Evolutionary conservation across 1,140 invertebrate genomes (phyloP), one percentile per base, ranked within the genome.

Genomic region (Calephelis nemesis): DNA sequence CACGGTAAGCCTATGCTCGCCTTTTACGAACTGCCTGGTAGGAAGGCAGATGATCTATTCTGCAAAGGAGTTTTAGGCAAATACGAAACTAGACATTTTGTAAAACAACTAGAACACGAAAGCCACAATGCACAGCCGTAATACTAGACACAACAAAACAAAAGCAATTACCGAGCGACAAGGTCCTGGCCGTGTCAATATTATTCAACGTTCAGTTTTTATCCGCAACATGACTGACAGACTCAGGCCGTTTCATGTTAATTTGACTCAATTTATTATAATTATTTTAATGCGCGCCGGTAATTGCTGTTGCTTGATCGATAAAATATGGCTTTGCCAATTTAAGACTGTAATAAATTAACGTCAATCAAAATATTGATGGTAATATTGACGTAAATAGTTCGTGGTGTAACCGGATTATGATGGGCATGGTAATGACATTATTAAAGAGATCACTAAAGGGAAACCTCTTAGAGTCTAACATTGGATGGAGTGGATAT

Each of bases 281-380:
- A 60, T 60, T 60, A 60, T 60, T 60, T 60, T 60, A 60, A 60
- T 60, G 54, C 54, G 54, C 54, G 11, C 30, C 39, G 39, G 39
- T 60, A 60, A 60, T 60, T 60, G 54, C 54, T 40, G 39, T 60
- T 60, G 54, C 54, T 60, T 58, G 30, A 60, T 60, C 54, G 54
- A 39, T 60, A 60, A 60, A 40, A 60, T 60, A 60, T 60, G 30
- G 54, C 54, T 60, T 40, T 39, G 30, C 30, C 54, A 60, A 60
- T 60, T 39, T 60, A 60, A 39, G 6, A 45, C 39, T 60, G 39
- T 60, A 60, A 60, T 60, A 60, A 60, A 60, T 60, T 60, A 60
- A 60, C 54, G 54, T 60, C 54, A 60, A 60, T 60, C 54, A 40
- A 40, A 60, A 7, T 60, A 39, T 60, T 60, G 54, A 60, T 60